Percentiles rank a stretch among this genome's conserved stretches.
Conservation (phyloP, 2,888 invertebrate species). For the Cheilosia grossa region DNA sequence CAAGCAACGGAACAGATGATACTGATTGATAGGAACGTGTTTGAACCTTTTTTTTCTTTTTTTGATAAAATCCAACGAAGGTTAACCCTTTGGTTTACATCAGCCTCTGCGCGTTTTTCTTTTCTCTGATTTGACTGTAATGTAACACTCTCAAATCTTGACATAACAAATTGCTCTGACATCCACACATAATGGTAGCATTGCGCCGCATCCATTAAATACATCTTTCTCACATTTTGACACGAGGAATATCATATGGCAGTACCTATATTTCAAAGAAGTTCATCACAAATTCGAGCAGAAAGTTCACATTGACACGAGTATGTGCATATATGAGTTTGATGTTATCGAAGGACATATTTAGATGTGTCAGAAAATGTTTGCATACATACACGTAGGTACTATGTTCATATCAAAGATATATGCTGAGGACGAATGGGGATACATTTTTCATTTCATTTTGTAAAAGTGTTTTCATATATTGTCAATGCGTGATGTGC, state of each 20-base stretch:
- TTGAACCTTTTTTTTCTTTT: neutral
- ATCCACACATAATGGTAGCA: neutral
- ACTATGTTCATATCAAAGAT: constrained; percentile 20
- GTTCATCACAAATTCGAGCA: constrained; percentile 15
- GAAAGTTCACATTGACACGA: constrained; percentile 10
- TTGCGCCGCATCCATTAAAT: constrained; percentile 3
- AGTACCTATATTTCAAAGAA: neutral
- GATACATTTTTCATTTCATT: neutral
- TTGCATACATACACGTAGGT: constrained; percentile 13
- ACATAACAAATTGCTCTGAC: constrained; percentile 7
- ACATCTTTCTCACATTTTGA: constrained; percentile 3
- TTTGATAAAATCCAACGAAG: neutral
- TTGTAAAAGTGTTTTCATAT: constrained; percentile 8
- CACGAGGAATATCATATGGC: neutral
- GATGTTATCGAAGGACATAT: constrained; percentile 20
- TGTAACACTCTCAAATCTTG: neutral
- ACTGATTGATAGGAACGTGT: constrained; percentile 31
- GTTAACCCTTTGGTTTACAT: neutral
- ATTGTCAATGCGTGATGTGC: constrained; percentile 29
- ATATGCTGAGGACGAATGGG: constrained; percentile 20
- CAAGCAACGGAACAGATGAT: constrained; percentile 16
- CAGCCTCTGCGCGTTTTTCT: neutral
- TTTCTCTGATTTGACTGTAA: neutral
- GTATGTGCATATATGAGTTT: constrained; percentile 7
- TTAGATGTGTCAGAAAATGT: constrained; percentile 31